phyloP scores from a whole-genome alignment of 2,797 vertebrate species.

The Crenichthys baileyi region DNA sequence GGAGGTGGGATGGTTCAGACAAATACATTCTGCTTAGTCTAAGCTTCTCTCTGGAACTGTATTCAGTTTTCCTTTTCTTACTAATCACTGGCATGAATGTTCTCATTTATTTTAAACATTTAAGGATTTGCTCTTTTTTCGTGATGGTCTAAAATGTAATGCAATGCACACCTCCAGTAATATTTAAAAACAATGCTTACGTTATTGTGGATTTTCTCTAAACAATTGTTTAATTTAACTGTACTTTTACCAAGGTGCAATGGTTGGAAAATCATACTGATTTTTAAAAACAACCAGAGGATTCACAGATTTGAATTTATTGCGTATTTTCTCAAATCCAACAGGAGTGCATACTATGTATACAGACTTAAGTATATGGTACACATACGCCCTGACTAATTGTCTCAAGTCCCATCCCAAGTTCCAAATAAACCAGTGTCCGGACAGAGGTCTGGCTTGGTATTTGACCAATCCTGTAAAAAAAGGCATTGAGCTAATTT shows the following conservation, averaged over 20 bases:
- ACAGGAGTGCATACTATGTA: not conserved
- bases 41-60: too few species aligned
- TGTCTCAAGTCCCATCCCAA: not conserved
- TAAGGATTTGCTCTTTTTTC: not conserved
- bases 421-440: not conserved
- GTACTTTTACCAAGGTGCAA: not conserved
- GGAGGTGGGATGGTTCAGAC: slow-evolving; percentile 5
- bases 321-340: slow-evolving; percentile 5
- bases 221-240: not conserved
- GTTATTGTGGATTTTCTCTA: not conserved
- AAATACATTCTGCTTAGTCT: slow-evolving; percentile 5
- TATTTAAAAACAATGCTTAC: not conserved
- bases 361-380: not conserved
- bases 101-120: not conserved
- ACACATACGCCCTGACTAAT: not conserved
- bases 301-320: not conserved
- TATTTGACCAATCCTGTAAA: not conserved
- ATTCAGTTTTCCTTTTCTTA: not conserved
- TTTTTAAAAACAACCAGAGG: not conserved
- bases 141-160: not conserved
- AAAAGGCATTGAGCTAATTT: not conserved
- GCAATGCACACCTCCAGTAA: not conserved
- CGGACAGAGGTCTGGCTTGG: not conserved
- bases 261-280: not conserved
- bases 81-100: not conserved